phyloP scores from a whole-genome alignment of 2,888 invertebrate species.

The Mythimna loreyi region DNA sequence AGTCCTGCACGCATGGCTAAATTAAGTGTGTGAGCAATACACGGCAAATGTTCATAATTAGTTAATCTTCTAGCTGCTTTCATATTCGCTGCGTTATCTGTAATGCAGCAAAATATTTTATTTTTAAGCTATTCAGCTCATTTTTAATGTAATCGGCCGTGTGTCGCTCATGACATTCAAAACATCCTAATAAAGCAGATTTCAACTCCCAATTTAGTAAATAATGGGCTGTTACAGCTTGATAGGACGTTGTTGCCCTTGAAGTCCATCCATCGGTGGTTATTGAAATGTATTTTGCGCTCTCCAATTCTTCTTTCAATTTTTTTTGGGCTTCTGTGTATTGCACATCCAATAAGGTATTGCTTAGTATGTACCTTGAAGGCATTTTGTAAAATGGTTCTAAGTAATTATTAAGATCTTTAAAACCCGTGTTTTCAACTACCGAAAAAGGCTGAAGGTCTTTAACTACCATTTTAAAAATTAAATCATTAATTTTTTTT shows the following conservation, averaged over 20 bases:
- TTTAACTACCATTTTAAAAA: neutral
- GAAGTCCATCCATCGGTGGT: neutral
- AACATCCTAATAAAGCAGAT: neutral
- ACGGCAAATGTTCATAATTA: neutral
- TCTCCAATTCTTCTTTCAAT: neutral
- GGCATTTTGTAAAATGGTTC: neutral
- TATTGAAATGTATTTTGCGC: neutral
- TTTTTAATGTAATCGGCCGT: neutral
- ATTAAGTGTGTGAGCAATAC: neutral
- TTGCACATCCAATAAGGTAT: neutral
- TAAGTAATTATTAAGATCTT: neutral
- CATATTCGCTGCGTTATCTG: neutral
- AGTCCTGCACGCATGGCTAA: neutral
- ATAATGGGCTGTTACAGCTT: neutral
- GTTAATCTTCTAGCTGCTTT: neutral
- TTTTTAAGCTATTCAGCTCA: neutral
- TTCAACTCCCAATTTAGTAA: neutral
- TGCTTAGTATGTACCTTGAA: neutral
- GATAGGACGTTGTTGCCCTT: neutral
- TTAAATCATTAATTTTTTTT: neutral
- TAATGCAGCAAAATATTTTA: neutral
- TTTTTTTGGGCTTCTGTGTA: slow-evolving; percentile 1
- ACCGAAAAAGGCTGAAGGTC: neutral
- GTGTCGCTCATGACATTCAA: slow-evolving; percentile 2
- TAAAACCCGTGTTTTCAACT: neutral